phyloP scores from a whole-genome alignment of 2,888 invertebrate genomes.

The Athripsodes cinereus region DNA sequence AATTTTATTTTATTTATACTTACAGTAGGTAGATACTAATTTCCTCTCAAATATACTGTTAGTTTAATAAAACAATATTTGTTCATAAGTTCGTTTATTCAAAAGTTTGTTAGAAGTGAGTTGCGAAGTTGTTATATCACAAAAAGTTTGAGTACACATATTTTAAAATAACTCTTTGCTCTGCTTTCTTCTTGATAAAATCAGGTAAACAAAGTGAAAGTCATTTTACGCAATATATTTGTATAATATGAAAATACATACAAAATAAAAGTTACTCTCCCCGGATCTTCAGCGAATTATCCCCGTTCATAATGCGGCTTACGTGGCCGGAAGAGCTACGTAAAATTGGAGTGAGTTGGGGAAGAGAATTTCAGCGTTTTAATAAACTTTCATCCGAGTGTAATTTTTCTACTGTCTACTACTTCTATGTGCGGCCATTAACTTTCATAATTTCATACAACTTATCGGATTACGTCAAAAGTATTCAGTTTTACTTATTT shows the following conservation, averaged over 20 bases:
- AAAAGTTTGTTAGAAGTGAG: too few species aligned
- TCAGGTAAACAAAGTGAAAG: too few species aligned
- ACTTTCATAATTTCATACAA: background rate
- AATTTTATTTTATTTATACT: too few species aligned
- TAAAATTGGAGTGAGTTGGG: background rate
- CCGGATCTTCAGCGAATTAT: constrained; percentile 18
- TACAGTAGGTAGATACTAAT: too few species aligned
- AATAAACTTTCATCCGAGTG: background rate
- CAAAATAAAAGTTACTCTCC: constrained; percentile 14
- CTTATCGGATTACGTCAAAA: background rate
- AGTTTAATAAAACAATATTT: too few species aligned
- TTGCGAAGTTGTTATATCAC: too few species aligned
- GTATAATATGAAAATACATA: background rate
- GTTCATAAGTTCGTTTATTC: too few species aligned
- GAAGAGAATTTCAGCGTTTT: background rate
- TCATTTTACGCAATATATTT: too few species aligned
- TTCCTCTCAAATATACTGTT: too few species aligned
- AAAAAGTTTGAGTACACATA: too few species aligned
- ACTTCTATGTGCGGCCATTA: background rate
- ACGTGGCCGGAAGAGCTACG: constrained; percentile 12
- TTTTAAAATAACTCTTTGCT: too few species aligned
- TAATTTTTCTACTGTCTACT: background rate
- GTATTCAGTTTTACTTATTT: background rate
- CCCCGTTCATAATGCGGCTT: constrained; percentile 19
- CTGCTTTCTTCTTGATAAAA: too few species aligned